Conservation (phyloP, 2,888 invertebrate genomes). For the Coenonympha arcania region DNA sequence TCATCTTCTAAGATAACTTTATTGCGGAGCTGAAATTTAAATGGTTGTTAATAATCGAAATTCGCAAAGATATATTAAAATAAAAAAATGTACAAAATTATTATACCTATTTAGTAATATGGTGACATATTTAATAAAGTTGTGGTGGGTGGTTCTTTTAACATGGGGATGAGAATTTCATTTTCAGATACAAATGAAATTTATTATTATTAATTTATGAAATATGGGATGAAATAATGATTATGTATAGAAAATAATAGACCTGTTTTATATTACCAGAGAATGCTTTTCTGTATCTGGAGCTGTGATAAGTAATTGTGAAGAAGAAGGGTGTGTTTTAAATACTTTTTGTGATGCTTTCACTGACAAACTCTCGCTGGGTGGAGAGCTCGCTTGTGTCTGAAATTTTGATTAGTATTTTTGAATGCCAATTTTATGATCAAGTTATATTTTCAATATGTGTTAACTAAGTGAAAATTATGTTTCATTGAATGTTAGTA, state of each 20-base stretch:
- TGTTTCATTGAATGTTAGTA: conserved; percentile 22
- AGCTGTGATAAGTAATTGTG: conserved; percentile 55
- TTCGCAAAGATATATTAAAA: not conserved
- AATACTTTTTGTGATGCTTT: conserved; percentile 69
- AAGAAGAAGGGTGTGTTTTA: conserved; percentile 57
- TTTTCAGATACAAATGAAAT: not conserved
- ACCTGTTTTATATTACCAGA: conserved; percentile 50
- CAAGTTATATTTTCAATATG: not conserved
- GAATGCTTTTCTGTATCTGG: conserved; percentile 55
- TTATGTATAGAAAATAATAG: conserved; percentile 12
- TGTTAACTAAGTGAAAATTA: not conserved
- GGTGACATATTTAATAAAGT: conserved; percentile 11
- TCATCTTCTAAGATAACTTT: conserved; percentile 42
- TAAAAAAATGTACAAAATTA: conserved; percentile 7
- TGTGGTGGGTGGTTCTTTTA: conserved; percentile 1
- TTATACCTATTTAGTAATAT: conserved; percentile 5
- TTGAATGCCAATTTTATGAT: conserved; percentile 6
- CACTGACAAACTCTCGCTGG: conserved; percentile 67
- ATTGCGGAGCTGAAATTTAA: conserved; percentile 52
- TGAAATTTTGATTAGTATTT: conserved; percentile 45
- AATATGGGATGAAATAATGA: conserved; percentile 24
- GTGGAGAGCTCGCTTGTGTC: conserved; percentile 64
- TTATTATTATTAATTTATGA: conserved; percentile 11
- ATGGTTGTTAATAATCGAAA: conserved; percentile 7
- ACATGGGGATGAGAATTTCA: conserved; percentile 1